Percentiles rank a stretch among this genome's conserved stretches.
phyloP scores from a whole-genome alignment of 2,888 invertebrate species.

The Diloba caeruleocephala region DNA sequence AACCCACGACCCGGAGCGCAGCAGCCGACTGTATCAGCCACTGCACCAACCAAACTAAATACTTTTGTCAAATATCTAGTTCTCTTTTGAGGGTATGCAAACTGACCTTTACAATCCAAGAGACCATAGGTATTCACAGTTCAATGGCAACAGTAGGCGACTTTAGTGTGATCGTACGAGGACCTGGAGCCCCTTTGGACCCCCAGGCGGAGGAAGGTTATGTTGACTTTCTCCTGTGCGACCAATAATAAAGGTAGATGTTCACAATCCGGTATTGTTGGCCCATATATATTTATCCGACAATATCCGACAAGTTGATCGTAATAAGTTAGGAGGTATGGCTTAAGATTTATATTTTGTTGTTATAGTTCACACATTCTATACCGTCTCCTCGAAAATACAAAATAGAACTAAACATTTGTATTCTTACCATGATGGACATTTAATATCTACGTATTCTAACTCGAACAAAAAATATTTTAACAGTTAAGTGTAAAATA shows the following conservation, averaged over 20 bases:
- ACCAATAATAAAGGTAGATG: no score
- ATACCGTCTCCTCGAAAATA: background rate
- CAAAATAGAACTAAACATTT: slow-evolving; percentile 24
- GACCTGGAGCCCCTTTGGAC: no score
- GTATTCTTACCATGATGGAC: slow-evolving; percentile 42
- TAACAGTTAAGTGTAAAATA: slow-evolving; percentile 75
- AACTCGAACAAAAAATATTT: slow-evolving; percentile 44
- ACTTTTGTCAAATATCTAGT: slow-evolving; percentile 20
- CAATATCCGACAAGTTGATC: background rate
- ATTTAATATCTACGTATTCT: slow-evolving; percentile 50
- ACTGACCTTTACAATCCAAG: slow-evolving; percentile 32
- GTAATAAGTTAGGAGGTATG: slow-evolving; percentile 10
- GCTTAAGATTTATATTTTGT: slow-evolving; percentile 14
- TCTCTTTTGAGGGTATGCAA: slow-evolving; percentile 18
- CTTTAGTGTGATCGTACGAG: no score
- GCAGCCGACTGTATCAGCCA: no score
- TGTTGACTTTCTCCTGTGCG: no score
- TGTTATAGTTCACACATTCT: slow-evolving; percentile 5
- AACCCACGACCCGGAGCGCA: no score
- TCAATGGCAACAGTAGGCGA: no score
- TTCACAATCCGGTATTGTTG: slow-evolving; percentile 17
- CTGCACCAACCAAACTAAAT: no score
- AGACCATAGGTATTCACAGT: no score
- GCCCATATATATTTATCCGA: slow-evolving; percentile 7
- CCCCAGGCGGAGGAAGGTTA: no score